Conservation (phyloP, 1,140 invertebrate genomes). For the Rhizoglyphus robini region DNA sequence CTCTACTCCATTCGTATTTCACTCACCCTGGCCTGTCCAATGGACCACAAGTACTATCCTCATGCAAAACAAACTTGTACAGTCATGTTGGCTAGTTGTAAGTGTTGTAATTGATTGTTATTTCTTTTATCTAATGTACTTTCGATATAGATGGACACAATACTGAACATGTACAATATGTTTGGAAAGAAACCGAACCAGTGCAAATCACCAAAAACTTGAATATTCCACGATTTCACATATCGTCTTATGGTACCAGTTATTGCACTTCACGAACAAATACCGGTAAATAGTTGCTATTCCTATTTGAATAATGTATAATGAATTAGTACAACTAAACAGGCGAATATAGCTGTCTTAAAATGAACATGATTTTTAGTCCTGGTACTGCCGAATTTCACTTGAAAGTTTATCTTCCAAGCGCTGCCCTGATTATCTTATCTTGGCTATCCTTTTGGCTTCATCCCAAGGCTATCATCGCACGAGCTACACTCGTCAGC, state of each 20-base stretch:
- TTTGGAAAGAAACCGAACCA: background rate
- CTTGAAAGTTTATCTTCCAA: background rate
- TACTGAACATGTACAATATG: background rate
- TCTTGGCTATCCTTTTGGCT: background rate
- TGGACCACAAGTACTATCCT: slow-evolving; percentile 5
- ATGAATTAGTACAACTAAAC: too few relatives aligned
- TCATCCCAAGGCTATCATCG: background rate
- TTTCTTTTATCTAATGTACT: background rate
- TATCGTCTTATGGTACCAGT: background rate
- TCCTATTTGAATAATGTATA: too few relatives aligned
- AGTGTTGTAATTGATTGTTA: background rate
- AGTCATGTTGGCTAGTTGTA: background rate
- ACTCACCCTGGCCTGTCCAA: background rate
- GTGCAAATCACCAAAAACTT: background rate
- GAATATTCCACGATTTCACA: background rate
- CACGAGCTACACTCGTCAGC: background rate
- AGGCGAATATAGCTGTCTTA: background rate
- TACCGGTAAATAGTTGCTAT: too few relatives aligned
- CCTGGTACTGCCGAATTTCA: background rate
- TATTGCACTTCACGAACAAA: background rate
- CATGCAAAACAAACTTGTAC: background rate
- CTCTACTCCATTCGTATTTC: slow-evolving; percentile 2
- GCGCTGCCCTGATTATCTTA: background rate
- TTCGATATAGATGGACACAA: background rate
- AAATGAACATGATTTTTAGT: background rate